Evolutionary conservation across 2,888 invertebrate genomes (phyloP), one percentile per base, ranked within the genome.

Genomic region (Stegophylla sp.): DNA sequence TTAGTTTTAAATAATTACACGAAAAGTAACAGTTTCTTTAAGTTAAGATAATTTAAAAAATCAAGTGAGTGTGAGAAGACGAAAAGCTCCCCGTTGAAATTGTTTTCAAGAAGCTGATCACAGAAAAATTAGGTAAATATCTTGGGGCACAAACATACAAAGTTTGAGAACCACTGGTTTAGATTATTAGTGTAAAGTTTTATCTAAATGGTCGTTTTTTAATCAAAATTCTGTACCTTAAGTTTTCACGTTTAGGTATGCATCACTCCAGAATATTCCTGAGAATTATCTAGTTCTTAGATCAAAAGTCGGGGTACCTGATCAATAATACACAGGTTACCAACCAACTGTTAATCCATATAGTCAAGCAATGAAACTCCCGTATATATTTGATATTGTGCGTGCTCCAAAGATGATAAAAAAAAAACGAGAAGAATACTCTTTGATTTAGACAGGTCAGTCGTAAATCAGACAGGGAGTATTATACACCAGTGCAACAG

Each of bases 221-320:
- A 15, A 43, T 23, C 3, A 17, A 0, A 66, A 66, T 17, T 45
- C 17, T 1, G 15, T 9, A 4, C n/a, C n/a, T n/a, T n/a, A n/a
- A n/a, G 15, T 9, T 9, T 26, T 1, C 5, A 17, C 7, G 3
- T 3, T 17, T 34, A 34, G 15, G 10, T 45, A 34, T 7, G n/a
- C n/a, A n/a, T 20, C n/a, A 51, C 20, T 51, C 13, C 17, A 5
- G 34, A 69, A 13, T 69, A 28, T 26, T 20, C 10, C 0, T 20
- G 41, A 69, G 28, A 69, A 7, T 23, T 45, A 17, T n/a, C n/a
- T n/a, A n/a, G n/a, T n/a, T n/a, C n/a, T n/a, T n/a, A 13, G 41
- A 56, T 72, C 23, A 41, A 72, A 72, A 23, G 71, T 72, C 56
- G 20, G 41, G 13, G 71, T n/a, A n/a, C 23, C 71, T 41, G 41